These are phyloP conservation scores for Sternarchorhynchus goeldii DNA, from an alignment of 2,797 vertebrate species.

Conservation along the genomic window DNA sequence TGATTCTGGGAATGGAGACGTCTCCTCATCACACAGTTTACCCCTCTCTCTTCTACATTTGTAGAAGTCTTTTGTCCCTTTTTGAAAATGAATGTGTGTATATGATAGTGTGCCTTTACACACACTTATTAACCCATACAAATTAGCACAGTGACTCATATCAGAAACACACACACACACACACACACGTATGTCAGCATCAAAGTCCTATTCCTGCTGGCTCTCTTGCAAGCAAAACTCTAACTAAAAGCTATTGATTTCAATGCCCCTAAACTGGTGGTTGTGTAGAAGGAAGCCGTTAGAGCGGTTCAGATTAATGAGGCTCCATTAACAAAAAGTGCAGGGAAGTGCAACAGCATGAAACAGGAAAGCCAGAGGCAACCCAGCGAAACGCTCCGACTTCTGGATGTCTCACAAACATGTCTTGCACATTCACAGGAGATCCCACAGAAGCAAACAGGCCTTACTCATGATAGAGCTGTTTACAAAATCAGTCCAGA, in stretches of 20 bases:
- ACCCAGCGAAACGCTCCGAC: too few relatives aligned
- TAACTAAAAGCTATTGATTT: slow-evolving; percentile 60
- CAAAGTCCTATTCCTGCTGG: slow-evolving; percentile 36
- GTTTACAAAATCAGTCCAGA: too few relatives aligned
- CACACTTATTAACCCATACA: slow-evolving; percentile 30
- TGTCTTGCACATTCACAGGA: too few relatives aligned
- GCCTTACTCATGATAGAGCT: too few relatives aligned
- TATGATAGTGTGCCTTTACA: slow-evolving; percentile 31
- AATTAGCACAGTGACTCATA: neutral
- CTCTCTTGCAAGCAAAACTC: slow-evolving; percentile 36
- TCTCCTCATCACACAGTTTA: slow-evolving; percentile 38
- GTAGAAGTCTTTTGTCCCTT: too few relatives aligned
- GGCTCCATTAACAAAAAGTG: slow-evolving; percentile 54
- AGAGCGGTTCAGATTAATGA: slow-evolving; percentile 62
- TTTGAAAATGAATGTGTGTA: too few relatives aligned
- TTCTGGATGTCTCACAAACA: too few relatives aligned
- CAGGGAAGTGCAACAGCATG: neutral
- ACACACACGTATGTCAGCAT: slow-evolving; percentile 21
- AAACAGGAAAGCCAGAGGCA: neutral
- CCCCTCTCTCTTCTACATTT: neutral
- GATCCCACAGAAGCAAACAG: too few relatives aligned
- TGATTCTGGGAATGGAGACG: slow-evolving; percentile 46
- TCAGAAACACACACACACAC: neutral
- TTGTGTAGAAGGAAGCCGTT: slow-evolving; percentile 65
- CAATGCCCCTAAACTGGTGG: slow-evolving; percentile 63